Evolutionary conservation across 1,140 invertebrate species (phyloP), one percentile per base, ranked within the genome.

Genomic region (Zaprionus taronus): DNA sequence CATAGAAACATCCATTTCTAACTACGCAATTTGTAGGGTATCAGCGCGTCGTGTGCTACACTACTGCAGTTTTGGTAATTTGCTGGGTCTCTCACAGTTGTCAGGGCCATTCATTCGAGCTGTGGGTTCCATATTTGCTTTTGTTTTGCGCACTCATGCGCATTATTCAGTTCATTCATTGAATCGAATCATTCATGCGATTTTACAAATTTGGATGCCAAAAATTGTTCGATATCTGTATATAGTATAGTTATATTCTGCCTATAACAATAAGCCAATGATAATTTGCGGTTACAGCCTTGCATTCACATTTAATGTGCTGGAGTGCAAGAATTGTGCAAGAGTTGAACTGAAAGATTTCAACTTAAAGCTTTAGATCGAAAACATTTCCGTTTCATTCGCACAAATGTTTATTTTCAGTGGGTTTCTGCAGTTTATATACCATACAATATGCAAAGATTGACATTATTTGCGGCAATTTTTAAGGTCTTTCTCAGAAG

Each of bases 131-230:
- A 34, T 41, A 64, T 53, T 57, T 72, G 70, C 55, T 56, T 73
- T 75, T 51, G 71, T 56, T 47, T 56, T 81, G 82, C 75, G 82
- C 74, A 81, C 78, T 81, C 82, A 81, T 72, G 82, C 82, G 67
- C 74, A 79, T 70, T 84, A 81, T 84, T 85, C 68, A 77, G 76
- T 75, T 78, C 75, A 78, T 58, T 72, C 79, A 80, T 80, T 68
- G 71, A 74, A 65, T 56, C 68, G 47, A 81, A 82, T 81, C 64
- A 79, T 86, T 85, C 79, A 85, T 74, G 67, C 79, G 77, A 83
- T 49, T 67, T 77, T 57, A 57, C 14, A 24, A 47, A 20, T 49
- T 6, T 66, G 9, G 4, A 12, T 53, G 17, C 49, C 49, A 53
- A 53, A 53, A 22, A 26, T 11, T 14, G 20, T 51, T 12, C 11